phyloP scores from a whole-genome alignment of 2,888 invertebrate genomes.

The Pyrrhosoma nymphula region DNA sequence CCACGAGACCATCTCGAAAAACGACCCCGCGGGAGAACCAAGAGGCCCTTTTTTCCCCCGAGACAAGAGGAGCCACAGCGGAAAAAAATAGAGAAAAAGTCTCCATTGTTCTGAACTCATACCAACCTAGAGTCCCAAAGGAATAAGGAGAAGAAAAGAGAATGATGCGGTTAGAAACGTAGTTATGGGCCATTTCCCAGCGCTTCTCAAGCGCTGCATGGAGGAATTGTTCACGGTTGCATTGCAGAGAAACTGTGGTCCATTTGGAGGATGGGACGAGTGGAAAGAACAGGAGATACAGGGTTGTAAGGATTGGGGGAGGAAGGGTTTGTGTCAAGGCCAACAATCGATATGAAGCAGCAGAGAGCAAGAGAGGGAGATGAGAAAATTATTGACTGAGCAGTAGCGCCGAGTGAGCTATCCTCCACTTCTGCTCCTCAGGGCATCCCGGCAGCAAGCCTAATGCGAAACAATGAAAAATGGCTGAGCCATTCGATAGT shows the following conservation, averaged over 20 bases:
- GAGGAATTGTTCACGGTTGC: background rate
- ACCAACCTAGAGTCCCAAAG: background rate
- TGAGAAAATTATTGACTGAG: background rate
- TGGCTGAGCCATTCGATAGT: background rate
- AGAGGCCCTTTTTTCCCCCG: background rate
- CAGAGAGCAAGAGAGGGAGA: background rate
- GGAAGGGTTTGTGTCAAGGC: background rate
- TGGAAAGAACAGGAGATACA: no score
- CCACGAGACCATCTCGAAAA: background rate
- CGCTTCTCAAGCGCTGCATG: background rate
- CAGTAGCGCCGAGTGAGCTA: background rate
- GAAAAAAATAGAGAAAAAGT: background rate
- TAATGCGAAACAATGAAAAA: background rate
- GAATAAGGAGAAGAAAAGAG: background rate
- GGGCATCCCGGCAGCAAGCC: background rate
- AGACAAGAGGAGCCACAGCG: background rate
- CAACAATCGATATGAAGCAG: background rate
- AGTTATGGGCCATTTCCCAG: background rate
- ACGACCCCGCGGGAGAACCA: background rate
- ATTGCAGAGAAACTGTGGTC: background rate
- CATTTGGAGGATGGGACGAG: no score
- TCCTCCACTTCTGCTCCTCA: background rate
- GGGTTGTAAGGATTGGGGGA: no score
- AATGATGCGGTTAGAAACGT: background rate
- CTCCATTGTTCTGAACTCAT: background rate